Evolutionary conservation across 2,113 vertebrate genomes (phyloP), one percentile per base, ranked within the genome.

Genomic region (Aspidoscelis tigris): DNA sequence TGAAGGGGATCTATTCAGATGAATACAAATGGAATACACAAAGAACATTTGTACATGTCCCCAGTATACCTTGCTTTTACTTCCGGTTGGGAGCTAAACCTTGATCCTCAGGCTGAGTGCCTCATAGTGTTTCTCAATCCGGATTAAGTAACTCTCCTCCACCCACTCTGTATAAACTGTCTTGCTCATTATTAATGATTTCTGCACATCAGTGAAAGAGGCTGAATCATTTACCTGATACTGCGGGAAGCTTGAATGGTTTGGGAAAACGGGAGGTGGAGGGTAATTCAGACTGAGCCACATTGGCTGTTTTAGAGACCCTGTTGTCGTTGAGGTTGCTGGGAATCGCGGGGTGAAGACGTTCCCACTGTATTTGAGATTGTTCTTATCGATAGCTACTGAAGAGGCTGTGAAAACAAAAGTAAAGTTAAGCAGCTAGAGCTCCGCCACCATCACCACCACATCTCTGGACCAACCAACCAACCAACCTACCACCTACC

Each of bases 151-250:
- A 41, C 33, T 39, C 21, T 21, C 10, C 8, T 24, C 16, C 44
- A 44, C 61, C 43, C 20, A 53, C 24, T 64, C 16, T 14, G 7
- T 75, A 14, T 58, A n/a, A 43, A 65, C 3, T 33, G 21, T 14
- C 20, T 5, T n/a, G 22, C 16, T 66, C n/a, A 20, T 21, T 33
- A 53, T 24, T 2, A 20, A 11, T 73, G 69, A 11, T 22, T 69
- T 78, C 8, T 53, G 7, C 21, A 50, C n/a, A 33, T 6, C 61
- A 14, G 2, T 44, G 20, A 64, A 26, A 20, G 16, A 6, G 20
- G 18, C 41, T 7, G 5, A 7, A 26, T 5, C 26, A 47, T 2
- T 94, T 93, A 96, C 95, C 94, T 95, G 94, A 2, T 93, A 91
- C 24, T 91, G 90, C 1, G 89, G 85, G 0, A 92, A 87, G 72